These are phyloP conservation scores for Myodes glareolus DNA, from an alignment of 2,113 vertebrate genomes.

Conservation along the genomic window DNA sequence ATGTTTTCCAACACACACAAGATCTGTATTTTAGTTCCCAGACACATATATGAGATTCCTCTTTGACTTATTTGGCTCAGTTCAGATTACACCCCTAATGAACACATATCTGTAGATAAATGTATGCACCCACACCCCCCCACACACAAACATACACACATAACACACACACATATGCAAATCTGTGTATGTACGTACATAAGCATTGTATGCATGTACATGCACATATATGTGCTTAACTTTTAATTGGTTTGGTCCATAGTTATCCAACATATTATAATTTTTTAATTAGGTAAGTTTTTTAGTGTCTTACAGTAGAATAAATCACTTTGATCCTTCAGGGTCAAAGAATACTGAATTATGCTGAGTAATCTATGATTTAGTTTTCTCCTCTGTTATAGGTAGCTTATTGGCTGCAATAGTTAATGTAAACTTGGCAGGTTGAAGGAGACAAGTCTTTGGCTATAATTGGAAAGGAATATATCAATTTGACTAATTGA, in stretches of 20 bases:
- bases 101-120: background rate
- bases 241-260: background rate
- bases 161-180: fast-evolving
- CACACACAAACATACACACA: background rate
- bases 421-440: background rate
- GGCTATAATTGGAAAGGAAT: background rate
- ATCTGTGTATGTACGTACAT: background rate
- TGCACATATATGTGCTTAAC: background rate
- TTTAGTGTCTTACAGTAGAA: background rate
- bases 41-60: background rate
- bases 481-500: background rate
- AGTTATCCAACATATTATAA: background rate
- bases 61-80: background rate
- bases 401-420: background rate
- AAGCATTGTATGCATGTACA: background rate
- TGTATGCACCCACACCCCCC: fast-evolving
- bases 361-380: background rate
- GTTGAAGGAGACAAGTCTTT: background rate
- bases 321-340: background rate
- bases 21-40: background rate
- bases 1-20: background rate
- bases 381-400: background rate
- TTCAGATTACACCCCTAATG: background rate
- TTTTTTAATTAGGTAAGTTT: background rate
- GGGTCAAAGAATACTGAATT: background rate